These are phyloP conservation scores for Sebastiscus albofasciatus DNA, from an alignment of 2,797 vertebrate species.

Conservation along the genomic window DNA sequence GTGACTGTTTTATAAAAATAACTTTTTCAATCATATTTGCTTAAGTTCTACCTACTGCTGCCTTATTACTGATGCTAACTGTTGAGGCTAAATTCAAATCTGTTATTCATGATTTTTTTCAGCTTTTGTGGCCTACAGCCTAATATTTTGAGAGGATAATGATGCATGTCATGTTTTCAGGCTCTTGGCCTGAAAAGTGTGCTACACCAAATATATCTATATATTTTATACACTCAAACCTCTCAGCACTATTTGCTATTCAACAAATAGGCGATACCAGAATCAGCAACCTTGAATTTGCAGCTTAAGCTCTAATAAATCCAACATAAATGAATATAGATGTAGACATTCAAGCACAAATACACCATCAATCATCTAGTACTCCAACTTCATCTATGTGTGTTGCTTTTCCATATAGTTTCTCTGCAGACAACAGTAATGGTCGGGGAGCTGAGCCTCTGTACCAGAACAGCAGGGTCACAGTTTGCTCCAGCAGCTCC, in stretches of 20 bases:
- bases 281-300: background rate
- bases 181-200: background rate
- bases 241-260: background rate
- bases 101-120: background rate
- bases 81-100: background rate
- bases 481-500: slow-evolving; percentile 64
- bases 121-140: background rate
- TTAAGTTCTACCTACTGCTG: too few species aligned
- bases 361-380: background rate
- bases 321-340: background rate
- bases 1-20: rapidly evolving
- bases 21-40: too few species aligned
- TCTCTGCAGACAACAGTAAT: slow-evolving; percentile 27
- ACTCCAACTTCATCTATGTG: background rate
- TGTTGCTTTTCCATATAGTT: slow-evolving; percentile 15
- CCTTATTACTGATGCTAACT: background rate
- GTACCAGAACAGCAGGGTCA: slow-evolving; percentile 39
- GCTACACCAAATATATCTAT: background rate
- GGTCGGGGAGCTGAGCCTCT: slow-evolving; percentile 29
- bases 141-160: background rate
- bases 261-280: background rate
- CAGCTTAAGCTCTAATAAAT: background rate
- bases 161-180: background rate
- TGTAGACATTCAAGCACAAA: background rate
- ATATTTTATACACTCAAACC: background rate